These are phyloP conservation scores for Amblyopsis rosae DNA, from an alignment of 2,113 vertebrate genomes.

Conservation along the genomic window DNA sequence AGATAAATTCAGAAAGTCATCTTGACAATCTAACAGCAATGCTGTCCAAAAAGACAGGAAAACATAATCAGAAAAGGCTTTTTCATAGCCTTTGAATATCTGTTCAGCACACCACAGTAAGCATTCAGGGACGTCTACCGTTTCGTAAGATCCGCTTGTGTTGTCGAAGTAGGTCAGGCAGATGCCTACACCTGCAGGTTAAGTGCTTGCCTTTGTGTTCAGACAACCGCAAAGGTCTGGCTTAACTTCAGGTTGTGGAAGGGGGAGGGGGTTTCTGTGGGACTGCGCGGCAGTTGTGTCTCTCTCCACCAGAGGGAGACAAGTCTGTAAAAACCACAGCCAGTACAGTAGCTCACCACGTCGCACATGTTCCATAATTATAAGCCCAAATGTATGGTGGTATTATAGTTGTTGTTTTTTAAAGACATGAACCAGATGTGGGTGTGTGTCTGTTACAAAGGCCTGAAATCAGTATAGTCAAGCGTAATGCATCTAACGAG, in stretches of 20 bases:
- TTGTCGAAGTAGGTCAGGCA: conserved; percentile 69
- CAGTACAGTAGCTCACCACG: conserved; percentile 1
- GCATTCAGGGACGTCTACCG: conserved; percentile 60
- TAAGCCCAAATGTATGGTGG: neutral
- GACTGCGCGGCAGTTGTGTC: conserved; percentile 29
- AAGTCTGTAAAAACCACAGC: conserved; percentile 42
- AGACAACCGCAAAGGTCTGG: conserved; percentile 52
- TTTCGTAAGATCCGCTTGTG: conserved; percentile 50
- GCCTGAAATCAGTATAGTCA: no score
- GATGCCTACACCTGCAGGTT: conserved; percentile 73
- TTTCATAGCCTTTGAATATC: conserved; percentile 38
- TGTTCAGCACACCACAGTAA: conserved; percentile 22
- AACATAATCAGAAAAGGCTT: neutral
- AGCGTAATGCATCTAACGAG: neutral
- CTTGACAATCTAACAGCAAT: no score
- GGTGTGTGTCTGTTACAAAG: neutral
- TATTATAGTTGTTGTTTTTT: conserved; percentile 9
- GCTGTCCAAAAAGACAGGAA: no score
- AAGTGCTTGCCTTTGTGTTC: conserved; percentile 72
- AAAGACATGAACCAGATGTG: neutral
- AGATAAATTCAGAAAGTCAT: no score
- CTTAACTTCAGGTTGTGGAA: conserved; percentile 37
- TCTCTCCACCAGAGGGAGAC: conserved; percentile 73
- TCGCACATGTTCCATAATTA: neutral
- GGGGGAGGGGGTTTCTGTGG: conserved; percentile 1